Evolutionary conservation across 92 coral and sea anemone genomes (phyloP).

Genomic region (Virgularia gustaviana): DNA sequence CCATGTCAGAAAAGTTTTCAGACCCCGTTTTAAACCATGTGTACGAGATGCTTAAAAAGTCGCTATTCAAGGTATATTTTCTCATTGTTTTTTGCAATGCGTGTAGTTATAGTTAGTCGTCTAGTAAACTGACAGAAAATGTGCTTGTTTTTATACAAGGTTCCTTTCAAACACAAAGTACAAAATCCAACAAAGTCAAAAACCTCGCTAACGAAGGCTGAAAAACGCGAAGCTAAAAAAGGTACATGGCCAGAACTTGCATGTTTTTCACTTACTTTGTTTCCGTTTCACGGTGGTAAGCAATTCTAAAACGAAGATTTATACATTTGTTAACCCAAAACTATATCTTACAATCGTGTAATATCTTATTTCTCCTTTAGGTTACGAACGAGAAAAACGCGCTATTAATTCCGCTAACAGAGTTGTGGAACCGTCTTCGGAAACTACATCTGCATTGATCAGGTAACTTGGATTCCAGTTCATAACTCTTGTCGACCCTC

Average conservation of each 20-base stretch:
- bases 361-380: not conserved
- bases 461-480: slow-evolving; percentile 1
- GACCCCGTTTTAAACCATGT: slow-evolving; percentile 78
- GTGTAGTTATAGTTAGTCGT: too few species aligned
- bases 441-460: not conserved
- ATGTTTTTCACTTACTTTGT: too few species aligned
- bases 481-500: too few species aligned
- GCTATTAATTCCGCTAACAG: slow-evolving; percentile 27
- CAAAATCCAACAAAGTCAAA: slow-evolving; percentile 65
- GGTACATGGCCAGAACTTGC: too few species aligned
- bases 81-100: too few species aligned
- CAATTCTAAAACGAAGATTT: too few species aligned
- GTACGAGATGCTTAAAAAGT: slow-evolving; percentile 62
- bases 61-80: slow-evolving; percentile 65
- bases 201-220: slow-evolving; percentile 71
- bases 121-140: not conserved
- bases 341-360: too few species aligned
- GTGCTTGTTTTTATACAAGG: slow-evolving; percentile 52
- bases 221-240: slow-evolving; percentile 87
- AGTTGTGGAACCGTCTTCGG: not conserved
- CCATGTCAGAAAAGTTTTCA: slow-evolving; percentile 46
- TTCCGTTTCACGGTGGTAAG: too few species aligned
- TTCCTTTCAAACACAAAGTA: slow-evolving; percentile 87
- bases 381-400: slow-evolving; percentile 38
- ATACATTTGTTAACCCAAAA: too few species aligned